Evolutionary conservation across 2,888 invertebrate species (phyloP), one percentile per base, ranked within the genome.

Genomic region (Drosophila kokeensis): DNA sequence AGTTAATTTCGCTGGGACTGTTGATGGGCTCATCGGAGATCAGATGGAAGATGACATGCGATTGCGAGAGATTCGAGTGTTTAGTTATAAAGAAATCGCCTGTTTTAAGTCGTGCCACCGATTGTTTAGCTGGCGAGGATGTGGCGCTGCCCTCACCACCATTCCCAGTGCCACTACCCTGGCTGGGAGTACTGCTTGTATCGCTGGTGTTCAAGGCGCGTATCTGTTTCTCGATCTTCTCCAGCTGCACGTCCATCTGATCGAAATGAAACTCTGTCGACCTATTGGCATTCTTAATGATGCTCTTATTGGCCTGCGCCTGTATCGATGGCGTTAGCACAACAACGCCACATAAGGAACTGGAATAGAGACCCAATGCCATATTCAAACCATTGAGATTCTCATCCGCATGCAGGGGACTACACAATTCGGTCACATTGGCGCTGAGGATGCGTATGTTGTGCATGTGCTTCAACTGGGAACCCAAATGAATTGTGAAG

Each of bases 381-480:
- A 98, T 98, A 94, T 99, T 98, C 38, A 99, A 95, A 6, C 94
- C 94, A 73, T 92, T 93, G 59, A 93, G 82, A 62, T 93, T 93
- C 72, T 93, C 93, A 49, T 94, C 94, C 27, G 92, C 93, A 77
- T 94, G 94, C 70, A 94, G 91, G 1, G 95, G 94, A 83, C 94
- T 94, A 89, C 97, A 97, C 80, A 98, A 95, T 91, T 98, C 97
- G 84, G 97, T 95, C 18, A 97, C 95, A 93, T 97, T 96, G 27
- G 97, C 96, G 68, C 98, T 97, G 36, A 99, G 94, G 73, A 99
- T 96, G 63, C 99, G 95, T 74, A 99, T 96, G 93, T 99, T 99
- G 93, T 99, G 99, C 95, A 98, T 99, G 91, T 99, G 99, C 93
- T 99, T 99, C 93, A 99, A 95, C 94, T 99, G 99, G 6, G 99